phyloP scores from a whole-genome alignment of 2,113 vertebrate genomes.

The Ochotona curzoniae region DNA sequence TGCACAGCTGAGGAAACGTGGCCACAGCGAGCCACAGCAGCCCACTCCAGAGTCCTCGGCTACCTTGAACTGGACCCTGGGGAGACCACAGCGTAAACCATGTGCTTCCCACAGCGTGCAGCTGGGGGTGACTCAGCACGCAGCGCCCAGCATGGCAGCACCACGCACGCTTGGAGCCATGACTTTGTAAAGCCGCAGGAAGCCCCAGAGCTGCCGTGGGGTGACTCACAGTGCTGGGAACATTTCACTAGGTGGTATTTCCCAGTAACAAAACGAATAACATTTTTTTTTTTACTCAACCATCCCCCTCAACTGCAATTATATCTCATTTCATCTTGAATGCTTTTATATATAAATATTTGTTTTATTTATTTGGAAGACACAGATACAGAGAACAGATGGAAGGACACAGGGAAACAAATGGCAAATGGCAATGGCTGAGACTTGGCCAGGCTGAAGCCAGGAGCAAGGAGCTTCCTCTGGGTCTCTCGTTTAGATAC shows the following conservation, averaged over 20 bases:
- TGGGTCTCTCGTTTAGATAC: too few relatives aligned
- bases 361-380: too few relatives aligned
- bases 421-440: too few relatives aligned
- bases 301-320: neutral
- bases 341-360: too few relatives aligned
- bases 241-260: neutral
- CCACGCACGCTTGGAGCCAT: neutral
- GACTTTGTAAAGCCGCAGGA: slow-evolving; percentile 1
- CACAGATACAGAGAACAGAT: too few relatives aligned
- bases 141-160: neutral
- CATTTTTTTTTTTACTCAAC: neutral
- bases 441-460: too few relatives aligned
- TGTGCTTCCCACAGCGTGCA: neutral
- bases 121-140: neutral
- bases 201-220: neutral
- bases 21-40: neutral
- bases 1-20: neutral
- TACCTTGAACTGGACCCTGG: neutral
- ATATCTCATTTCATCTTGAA: neutral
- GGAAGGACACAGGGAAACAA: too few relatives aligned
- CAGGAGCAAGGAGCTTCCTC: too few relatives aligned
- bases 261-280: neutral
- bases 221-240: neutral
- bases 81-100: neutral
- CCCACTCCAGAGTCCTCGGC: neutral